phyloP scores from a whole-genome alignment of 2,888 invertebrate species.

The Drosophila atripex region DNA sequence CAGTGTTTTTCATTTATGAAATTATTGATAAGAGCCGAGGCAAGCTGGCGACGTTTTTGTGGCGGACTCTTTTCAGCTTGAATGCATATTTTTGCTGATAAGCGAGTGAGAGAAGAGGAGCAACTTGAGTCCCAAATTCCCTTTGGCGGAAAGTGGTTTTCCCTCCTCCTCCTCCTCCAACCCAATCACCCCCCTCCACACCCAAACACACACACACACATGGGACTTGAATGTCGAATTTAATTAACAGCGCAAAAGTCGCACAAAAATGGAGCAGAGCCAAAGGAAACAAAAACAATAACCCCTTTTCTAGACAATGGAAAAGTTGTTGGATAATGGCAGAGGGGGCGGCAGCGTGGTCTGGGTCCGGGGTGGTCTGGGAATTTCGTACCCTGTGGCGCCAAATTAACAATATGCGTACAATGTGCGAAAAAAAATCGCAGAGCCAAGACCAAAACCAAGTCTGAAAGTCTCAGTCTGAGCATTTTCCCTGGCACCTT shows the following conservation, averaged over 20 bases:
- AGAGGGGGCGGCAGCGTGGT: not conserved
- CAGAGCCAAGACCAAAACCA: conserved; percentile 7
- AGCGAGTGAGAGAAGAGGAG: conserved; percentile 19
- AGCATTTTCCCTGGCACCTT: conserved; percentile 71
- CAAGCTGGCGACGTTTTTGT: conserved; percentile 29
- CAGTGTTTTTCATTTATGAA: conserved; percentile 77
- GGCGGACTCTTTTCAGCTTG: conserved; percentile 35
- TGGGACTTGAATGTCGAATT: conserved; percentile 62
- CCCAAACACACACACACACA: conserved; percentile 16
- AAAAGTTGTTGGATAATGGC: conserved; percentile 29
- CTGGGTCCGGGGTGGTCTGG: conserved; percentile 19
- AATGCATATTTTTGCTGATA: conserved; percentile 60
- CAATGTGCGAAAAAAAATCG: conserved; percentile 67
- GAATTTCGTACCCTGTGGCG: conserved; percentile 57
- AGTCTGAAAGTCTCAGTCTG: conserved; percentile 48
- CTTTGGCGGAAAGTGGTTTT: conserved; percentile 51
- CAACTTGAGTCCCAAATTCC: conserved; percentile 33
- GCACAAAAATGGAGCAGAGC: conserved; percentile 40
- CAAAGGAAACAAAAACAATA: conserved; percentile 26
- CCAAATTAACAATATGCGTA: conserved; percentile 74
- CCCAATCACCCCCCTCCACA: not conserved
- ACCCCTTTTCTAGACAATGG: conserved; percentile 41
- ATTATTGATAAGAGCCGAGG: conserved; percentile 71
- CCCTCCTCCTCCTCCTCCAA: not conserved
- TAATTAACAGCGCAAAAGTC: conserved; percentile 71